Conservation (phyloP, 2,797 vertebrate species). For the Mallotus villosus region DNA sequence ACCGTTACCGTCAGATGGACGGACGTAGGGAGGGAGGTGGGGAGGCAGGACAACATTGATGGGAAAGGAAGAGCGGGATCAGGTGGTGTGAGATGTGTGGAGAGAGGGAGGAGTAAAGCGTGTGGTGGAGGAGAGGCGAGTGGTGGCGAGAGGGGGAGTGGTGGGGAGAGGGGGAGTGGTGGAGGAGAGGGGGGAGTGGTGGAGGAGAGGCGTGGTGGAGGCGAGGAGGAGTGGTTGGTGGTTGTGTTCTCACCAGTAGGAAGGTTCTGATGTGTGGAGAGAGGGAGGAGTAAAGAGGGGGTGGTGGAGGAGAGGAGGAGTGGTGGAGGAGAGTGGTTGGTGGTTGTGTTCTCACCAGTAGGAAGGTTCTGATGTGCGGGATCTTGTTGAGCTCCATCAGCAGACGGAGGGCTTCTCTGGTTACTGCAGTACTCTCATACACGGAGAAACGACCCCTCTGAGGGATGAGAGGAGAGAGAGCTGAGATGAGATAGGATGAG, state of each 20-base stretch:
- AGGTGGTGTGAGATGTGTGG: background rate
- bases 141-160: background rate
- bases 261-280: slow-evolving; percentile 84
- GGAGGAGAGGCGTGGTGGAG: background rate
- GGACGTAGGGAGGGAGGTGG: slow-evolving; percentile 15
- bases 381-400: slow-evolving; percentile 98
- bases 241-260: slow-evolving; percentile 85
- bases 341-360: slow-evolving; percentile 83
- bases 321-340: background rate
- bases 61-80: background rate
- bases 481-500: too few species aligned
- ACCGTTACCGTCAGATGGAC: slow-evolving; percentile 49
- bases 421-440: slow-evolving; percentile 97
- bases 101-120: background rate
- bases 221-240: background rate
- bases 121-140: background rate
- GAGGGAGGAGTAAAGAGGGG: too few species aligned
- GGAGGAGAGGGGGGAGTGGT: too few species aligned
- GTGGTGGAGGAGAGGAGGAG: background rate
- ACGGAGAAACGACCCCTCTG: slow-evolving; percentile 94
- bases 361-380: slow-evolving; percentile 88
- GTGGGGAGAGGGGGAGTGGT: background rate
- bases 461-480: background rate
- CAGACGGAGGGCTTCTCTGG: slow-evolving; percentile 95
- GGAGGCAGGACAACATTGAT: background rate